phyloP scores from a whole-genome alignment of 2,113 vertebrate genomes.

The Phylloscopus trochilus region DNA sequence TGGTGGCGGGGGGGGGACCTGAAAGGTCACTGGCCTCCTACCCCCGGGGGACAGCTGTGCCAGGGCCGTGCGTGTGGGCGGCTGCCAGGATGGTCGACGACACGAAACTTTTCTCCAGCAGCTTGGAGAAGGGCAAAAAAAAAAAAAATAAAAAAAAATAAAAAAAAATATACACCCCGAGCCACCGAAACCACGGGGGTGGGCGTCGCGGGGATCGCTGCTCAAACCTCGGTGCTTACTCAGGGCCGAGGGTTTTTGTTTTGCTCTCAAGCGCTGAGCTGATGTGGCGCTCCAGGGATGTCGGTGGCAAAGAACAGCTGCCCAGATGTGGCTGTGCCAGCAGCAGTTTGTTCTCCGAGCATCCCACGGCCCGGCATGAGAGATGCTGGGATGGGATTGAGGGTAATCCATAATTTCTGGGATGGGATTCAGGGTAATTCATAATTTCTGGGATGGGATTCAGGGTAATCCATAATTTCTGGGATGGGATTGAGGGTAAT shows the following conservation, averaged over 20 bases:
- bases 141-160: too few relatives aligned
- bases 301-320: neutral
- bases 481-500: neutral
- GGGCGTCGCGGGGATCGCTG: neutral
- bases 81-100: neutral
- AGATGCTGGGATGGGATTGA: neutral
- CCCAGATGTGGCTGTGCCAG: neutral
- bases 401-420: too few relatives aligned
- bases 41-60: neutral
- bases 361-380: neutral
- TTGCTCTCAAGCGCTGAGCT: neutral
- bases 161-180: neutral
- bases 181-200: neutral
- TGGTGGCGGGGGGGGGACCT: conserved; percentile 1
- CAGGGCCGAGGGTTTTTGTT: neutral
- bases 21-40: conserved; percentile 40
- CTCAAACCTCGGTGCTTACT: neutral
- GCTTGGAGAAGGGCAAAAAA: neutral
- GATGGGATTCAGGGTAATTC: neutral
- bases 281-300: neutral
- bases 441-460: neutral
- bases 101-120: neutral
- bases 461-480: neutral
- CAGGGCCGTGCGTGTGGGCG: neutral
- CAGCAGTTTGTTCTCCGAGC: neutral